Conservation (phyloP, 2,113 vertebrate genomes). For the Sphaerodactylus townsendi region DNA sequence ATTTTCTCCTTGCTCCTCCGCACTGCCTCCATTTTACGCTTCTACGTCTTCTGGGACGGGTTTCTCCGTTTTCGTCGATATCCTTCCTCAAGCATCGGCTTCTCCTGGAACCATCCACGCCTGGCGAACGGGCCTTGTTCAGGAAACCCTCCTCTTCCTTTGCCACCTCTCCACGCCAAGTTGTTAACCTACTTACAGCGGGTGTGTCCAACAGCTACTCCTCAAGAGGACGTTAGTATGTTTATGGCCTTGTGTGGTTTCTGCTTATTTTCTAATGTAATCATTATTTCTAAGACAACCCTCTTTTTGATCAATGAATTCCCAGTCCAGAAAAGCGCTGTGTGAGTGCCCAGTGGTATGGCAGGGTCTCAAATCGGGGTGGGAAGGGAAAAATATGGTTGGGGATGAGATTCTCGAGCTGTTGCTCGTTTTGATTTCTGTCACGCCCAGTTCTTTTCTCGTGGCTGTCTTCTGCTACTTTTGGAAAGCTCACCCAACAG, state of each 20-base stretch:
- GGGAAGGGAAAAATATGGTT: conserved; percentile 1
- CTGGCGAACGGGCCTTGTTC: conserved; percentile 50
- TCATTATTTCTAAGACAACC: conserved; percentile 64
- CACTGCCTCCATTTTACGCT: conserved; percentile 58
- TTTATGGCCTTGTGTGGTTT: conserved; percentile 73
- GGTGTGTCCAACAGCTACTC: conserved; percentile 55
- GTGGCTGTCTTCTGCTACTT: conserved; percentile 53
- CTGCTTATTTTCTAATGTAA: conserved; percentile 67
- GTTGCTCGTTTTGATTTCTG: conserved; percentile 49
- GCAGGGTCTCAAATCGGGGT: conserved; percentile 46
- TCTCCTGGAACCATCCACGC: conserved; percentile 56
- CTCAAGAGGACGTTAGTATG: conserved; percentile 53
- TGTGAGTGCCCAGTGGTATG: conserved; percentile 48
- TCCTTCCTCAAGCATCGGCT: conserved; percentile 51
- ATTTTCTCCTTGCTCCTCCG: conserved; percentile 71
- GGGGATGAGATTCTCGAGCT: conserved; percentile 47
- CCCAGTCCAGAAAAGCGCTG: conserved; percentile 59
- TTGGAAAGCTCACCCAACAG: conserved; percentile 56
- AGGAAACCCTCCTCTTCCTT: conserved; percentile 41
- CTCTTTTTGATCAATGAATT: conserved; percentile 56
- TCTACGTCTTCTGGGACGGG: conserved; percentile 59
- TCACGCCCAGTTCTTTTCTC: conserved; percentile 47
- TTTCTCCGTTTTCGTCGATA: conserved; percentile 48
- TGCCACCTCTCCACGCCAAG: conserved; percentile 31
- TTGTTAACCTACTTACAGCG: conserved; percentile 52